These are phyloP conservation scores for Gallinago jamesoni DNA, from an alignment of 2,113 vertebrate genomes.

Conservation along the genomic window DNA sequence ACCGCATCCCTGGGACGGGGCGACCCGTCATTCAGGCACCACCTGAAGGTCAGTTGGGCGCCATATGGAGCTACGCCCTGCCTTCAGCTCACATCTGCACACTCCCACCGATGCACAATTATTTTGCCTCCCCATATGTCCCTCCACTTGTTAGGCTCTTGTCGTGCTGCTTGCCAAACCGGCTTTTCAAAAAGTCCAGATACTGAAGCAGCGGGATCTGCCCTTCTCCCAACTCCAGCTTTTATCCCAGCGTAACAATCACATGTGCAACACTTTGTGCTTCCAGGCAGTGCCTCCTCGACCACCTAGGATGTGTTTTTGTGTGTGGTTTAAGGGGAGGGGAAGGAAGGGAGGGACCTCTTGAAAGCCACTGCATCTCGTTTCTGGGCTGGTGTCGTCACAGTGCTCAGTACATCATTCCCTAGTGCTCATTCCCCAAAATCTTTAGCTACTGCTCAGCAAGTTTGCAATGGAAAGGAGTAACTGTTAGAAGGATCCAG, in stretches of 20 bases:
- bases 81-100: conserved; percentile 68
- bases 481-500: not conserved
- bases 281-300: conserved; percentile 12
- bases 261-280: conserved; percentile 38
- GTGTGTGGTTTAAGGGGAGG: not conserved
- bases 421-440: not conserved
- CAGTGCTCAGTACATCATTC: not conserved
- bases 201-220: conserved; percentile 56
- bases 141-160: conserved; percentile 77
- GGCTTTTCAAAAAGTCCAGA: conserved; percentile 74
- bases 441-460: not conserved
- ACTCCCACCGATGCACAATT: conserved; percentile 66
- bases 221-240: conserved; percentile 39
- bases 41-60: conserved; percentile 61
- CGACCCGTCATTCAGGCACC: conserved; percentile 66
- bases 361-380: not conserved
- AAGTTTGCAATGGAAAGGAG: not conserved
- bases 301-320: conserved; percentile 57
- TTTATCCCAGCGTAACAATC: conserved; percentile 51
- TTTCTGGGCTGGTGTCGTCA: not conserved
- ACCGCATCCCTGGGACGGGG: not conserved
- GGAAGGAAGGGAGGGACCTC: not conserved
- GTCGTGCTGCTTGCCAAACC: conserved; percentile 76
- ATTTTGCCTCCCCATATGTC: conserved; percentile 82
- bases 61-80: conserved; percentile 68